Evolutionary conservation across 1,140 invertebrate genomes (phyloP), one percentile per base, ranked within the genome.

Genomic region (Protaetia brevitarsis): DNA sequence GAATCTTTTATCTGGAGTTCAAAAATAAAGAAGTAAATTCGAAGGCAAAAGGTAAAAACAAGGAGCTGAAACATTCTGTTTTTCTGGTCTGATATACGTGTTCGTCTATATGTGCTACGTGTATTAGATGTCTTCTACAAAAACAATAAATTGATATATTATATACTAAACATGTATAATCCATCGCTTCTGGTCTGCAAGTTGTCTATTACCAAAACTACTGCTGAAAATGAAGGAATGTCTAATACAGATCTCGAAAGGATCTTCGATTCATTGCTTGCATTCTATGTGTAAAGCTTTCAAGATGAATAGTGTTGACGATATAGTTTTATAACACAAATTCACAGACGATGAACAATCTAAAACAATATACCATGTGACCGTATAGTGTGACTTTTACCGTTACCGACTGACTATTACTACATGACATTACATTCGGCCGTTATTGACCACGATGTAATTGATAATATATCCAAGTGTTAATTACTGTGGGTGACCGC

Each of bases 1-100:
- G 57, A 59, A 59, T 29, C 41, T 51, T 51, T 51, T 51, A 51
- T 51, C 41, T 51, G 41, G 41, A 51, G 26, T 23, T 51, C 41
- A 51, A 51, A 51, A 26, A 51, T 3, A 8, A 51, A 51, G 11
- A 7, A 19, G n/a, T n/a, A n/a, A n/a, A 19, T 51, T 51, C 13
- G 13, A 11, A 51, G 10, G 34, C 2, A 2, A 21, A 51, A 51
- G 6, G 19, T 21, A 51, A 26, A 45, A 13, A 51, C 13, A 8
- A 10, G 5, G 16, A 51, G 19, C 21, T 10, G 41, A 19, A 51
- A 23, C 41, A 16, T 10, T 23, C 21, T 51, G 26, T 51, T 23
- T 51, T 4, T 51, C 41, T 51, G 41, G 41, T 11, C 26, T 23
- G 41, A 16, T 7, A n/a, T n/a, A 23, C 41, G 21, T 51, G 41